phyloP scores from a whole-genome alignment of 2,888 invertebrate genomes.

The Tigriopus californicus region DNA sequence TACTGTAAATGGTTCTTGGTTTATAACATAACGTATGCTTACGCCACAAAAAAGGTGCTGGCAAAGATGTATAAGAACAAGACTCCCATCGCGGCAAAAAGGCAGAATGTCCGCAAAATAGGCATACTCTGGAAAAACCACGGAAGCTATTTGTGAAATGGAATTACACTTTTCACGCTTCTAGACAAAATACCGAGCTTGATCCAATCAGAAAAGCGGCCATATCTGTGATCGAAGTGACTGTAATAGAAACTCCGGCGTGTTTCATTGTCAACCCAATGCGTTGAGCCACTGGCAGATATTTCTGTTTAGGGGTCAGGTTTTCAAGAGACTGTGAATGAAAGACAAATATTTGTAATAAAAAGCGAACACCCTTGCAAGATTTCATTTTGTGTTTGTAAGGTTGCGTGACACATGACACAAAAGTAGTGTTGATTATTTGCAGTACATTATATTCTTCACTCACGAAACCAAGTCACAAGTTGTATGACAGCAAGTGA shows the following conservation, averaged over 20 bases:
- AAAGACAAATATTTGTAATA: too few relatives aligned
- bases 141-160: too few relatives aligned
- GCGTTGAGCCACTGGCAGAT: slow-evolving; percentile 18
- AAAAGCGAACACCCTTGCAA: too few relatives aligned
- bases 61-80: slow-evolving; percentile 30
- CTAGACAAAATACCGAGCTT: slow-evolving; percentile 29
- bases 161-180: too few relatives aligned
- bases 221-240: slow-evolving; percentile 34
- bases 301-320: neutral
- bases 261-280: slow-evolving; percentile 28
- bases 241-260: slow-evolving; percentile 32
- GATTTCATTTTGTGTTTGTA: too few relatives aligned
- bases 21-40: slow-evolving; percentile 19
- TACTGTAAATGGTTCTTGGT: neutral
- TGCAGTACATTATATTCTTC: too few relatives aligned
- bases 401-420: too few relatives aligned
- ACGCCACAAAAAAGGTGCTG: slow-evolving; percentile 32
- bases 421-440: too few relatives aligned
- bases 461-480: too few relatives aligned
- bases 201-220: slow-evolving; percentile 33
- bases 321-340: neutral
- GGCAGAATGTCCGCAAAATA: slow-evolving; percentile 32
- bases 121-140: slow-evolving; percentile 27
- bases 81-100: slow-evolving; percentile 31
- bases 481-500: too few relatives aligned